Percentiles rank a stretch among this genome's conserved stretches.
phyloP scores from a whole-genome alignment of 2,113 vertebrate species.

The Tupaia tana region DNA sequence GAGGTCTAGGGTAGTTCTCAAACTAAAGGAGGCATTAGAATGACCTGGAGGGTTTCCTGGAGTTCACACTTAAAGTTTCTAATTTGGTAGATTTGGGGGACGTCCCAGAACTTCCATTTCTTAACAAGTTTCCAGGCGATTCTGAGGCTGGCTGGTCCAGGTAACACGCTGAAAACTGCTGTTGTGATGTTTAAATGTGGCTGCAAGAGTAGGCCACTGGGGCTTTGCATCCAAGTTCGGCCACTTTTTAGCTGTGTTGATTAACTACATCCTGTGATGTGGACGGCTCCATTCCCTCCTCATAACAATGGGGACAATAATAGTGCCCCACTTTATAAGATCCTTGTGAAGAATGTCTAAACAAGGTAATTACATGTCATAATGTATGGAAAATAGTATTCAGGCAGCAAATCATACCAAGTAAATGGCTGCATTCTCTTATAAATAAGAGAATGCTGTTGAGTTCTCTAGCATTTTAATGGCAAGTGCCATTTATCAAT shows the following conservation, averaged over 20 bases:
- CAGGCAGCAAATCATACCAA: background rate
- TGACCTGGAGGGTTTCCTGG: background rate
- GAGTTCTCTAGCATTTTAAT: too few relatives aligned
- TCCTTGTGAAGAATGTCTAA: background rate
- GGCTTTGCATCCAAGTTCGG: background rate
- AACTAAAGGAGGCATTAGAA: background rate
- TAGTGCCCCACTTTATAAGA: background rate
- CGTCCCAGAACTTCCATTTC: background rate
- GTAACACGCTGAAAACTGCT: background rate
- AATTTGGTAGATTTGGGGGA: background rate
- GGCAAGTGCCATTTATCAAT: fast-evolving
- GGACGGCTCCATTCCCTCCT: too few relatives aligned
- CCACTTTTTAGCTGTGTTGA: background rate
- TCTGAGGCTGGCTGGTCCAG: fast-evolving
- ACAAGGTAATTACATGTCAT: background rate
- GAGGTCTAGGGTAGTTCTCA: fast-evolving
- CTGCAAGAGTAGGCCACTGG: fast-evolving
- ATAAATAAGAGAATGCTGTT: background rate
- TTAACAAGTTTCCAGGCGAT: background rate
- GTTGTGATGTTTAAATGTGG: fast-evolving
- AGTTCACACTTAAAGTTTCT: background rate
- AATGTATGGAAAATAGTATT: too few relatives aligned
- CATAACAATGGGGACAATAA: background rate
- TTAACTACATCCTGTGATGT: too few relatives aligned
- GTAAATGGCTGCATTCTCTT: background rate